A percentile compares a stretch with the other conserved stretches of the same genome.
phyloP scores from a whole-genome alignment of 2,888 invertebrate genomes.

The Phoenoteleia sp. region DNA sequence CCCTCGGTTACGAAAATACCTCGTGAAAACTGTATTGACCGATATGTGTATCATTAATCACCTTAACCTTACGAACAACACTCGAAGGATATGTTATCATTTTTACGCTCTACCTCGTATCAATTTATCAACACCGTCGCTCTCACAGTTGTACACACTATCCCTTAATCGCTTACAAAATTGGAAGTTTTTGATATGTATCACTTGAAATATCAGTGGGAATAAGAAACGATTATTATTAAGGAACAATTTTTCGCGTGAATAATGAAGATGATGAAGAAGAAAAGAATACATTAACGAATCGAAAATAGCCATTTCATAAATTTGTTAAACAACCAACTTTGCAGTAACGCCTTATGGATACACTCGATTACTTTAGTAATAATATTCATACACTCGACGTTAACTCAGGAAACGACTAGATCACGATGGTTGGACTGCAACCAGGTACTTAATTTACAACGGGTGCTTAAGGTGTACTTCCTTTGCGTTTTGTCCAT shows the following conservation, averaged over 20 bases:
- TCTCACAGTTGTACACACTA: slow-evolving; percentile 10
- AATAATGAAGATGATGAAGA: background rate
- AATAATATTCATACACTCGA: slow-evolving; percentile 39
- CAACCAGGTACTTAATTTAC: slow-evolving; percentile 84
- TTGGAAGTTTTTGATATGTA: slow-evolving; percentile 45
- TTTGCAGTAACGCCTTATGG: slow-evolving; percentile 15
- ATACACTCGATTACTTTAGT: slow-evolving; percentile 22
- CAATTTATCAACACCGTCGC: slow-evolving; percentile 28
- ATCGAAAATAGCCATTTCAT: background rate
- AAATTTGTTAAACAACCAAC: slow-evolving; percentile 36
- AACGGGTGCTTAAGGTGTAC: slow-evolving; percentile 78
- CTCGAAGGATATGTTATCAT: slow-evolving; percentile 58
- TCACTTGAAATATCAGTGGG: too few relatives aligned
- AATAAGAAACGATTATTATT: too few relatives aligned
- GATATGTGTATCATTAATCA: slow-evolving; percentile 56
- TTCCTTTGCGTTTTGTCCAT: slow-evolving; percentile 16
- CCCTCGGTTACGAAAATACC: slow-evolving; percentile 13
- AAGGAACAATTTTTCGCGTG: too few relatives aligned
- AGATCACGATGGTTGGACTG: slow-evolving; percentile 84
- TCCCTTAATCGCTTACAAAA: slow-evolving; percentile 33
- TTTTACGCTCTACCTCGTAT: slow-evolving; percentile 48
- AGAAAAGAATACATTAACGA: background rate
- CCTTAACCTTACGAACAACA: slow-evolving; percentile 46
- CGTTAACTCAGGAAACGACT: slow-evolving; percentile 84
- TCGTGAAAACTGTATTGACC: background rate